A percentile compares a stretch with the other conserved stretches of the same genome.
phyloP scores from a whole-genome alignment of 1,140 invertebrate genomes.

The Globodera rostochiensis region DNA sequence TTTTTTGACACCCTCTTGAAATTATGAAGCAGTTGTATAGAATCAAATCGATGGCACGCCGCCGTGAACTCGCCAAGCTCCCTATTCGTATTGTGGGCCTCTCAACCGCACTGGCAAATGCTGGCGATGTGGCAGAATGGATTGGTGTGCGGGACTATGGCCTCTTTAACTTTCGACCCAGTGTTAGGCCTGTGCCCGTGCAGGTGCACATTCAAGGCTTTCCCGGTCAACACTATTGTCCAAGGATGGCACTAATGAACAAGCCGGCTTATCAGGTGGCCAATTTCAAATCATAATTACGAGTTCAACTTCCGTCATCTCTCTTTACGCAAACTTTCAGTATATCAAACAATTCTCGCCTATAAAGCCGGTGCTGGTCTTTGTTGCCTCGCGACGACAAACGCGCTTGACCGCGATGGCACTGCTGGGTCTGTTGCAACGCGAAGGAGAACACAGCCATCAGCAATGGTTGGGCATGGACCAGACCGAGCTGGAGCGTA shows the following conservation, averaged over 20 bases:
- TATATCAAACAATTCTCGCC: slow-evolving; percentile 86
- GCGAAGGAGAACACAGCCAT: slow-evolving; percentile 78
- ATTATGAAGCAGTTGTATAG: slow-evolving; percentile 70
- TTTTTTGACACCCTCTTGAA: too few relatives aligned
- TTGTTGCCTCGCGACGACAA: slow-evolving; percentile 95
- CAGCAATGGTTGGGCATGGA: slow-evolving; percentile 91
- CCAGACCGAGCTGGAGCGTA: slow-evolving; percentile 74
- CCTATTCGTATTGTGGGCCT: slow-evolving; percentile 85
- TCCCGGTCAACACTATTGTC: slow-evolving; percentile 95
- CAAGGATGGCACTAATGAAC: slow-evolving; percentile 99
- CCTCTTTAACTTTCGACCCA: slow-evolving; percentile 94
- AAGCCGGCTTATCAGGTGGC: slow-evolving; percentile 86
- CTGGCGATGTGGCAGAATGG: slow-evolving; percentile 94
- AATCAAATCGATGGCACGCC: slow-evolving; percentile 56
- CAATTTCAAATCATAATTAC: not conserved
- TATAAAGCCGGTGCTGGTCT: slow-evolving; percentile 84
- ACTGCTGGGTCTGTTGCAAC: slow-evolving; percentile 87
- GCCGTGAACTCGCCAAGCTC: slow-evolving; percentile 72
- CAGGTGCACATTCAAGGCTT: slow-evolving; percentile 92
- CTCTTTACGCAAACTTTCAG: slow-evolving; percentile 1
- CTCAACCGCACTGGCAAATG: slow-evolving; percentile 96
- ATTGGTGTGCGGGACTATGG: slow-evolving; percentile 79
- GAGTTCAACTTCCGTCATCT: not conserved
- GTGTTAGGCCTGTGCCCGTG: slow-evolving; percentile 92
- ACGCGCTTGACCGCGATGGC: slow-evolving; percentile 94